phyloP scores from a whole-genome alignment of 2,888 invertebrate genomes.

The Ferdinandea cuprea region DNA sequence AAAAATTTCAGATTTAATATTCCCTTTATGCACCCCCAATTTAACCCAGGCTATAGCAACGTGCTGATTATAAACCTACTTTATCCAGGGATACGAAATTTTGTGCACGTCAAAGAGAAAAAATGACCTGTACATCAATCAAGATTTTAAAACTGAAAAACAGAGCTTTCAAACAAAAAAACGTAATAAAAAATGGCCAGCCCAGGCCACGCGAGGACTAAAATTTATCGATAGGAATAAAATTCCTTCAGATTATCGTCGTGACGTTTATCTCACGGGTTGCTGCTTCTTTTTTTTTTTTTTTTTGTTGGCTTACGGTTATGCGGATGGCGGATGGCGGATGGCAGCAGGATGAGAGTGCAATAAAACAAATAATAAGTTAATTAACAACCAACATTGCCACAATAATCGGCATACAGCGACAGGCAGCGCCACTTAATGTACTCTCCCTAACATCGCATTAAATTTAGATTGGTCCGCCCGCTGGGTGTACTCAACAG shows the following conservation, averaged over 20 bases:
- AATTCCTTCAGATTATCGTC: constrained; percentile 51
- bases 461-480: constrained; percentile 67
- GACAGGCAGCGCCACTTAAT: constrained; percentile 49
- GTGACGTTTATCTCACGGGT: constrained; percentile 30
- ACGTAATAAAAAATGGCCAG: constrained; percentile 5
- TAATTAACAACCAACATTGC: constrained; percentile 67
- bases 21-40: constrained; percentile 28
- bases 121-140: constrained; percentile 64
- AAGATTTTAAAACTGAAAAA: constrained; percentile 57
- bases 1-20: constrained; percentile 49
- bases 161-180: constrained; percentile 31
- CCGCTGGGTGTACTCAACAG: constrained; percentile 70
- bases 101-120: constrained; percentile 50
- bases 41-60: constrained; percentile 28
- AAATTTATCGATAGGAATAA: constrained; percentile 56
- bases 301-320: constrained; percentile 5
- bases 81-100: constrained; percentile 52
- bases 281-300: no score
- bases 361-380: constrained; percentile 73
- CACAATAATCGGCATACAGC: constrained; percentile 58
- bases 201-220: no score
- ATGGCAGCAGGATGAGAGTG: constrained; percentile 11
- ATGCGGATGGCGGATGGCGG: not conserved
- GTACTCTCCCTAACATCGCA: constrained; percentile 63
- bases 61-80: constrained; percentile 48